Conservation (phyloP, 2,888 invertebrate genomes). For the Tenthredo notha region DNA sequence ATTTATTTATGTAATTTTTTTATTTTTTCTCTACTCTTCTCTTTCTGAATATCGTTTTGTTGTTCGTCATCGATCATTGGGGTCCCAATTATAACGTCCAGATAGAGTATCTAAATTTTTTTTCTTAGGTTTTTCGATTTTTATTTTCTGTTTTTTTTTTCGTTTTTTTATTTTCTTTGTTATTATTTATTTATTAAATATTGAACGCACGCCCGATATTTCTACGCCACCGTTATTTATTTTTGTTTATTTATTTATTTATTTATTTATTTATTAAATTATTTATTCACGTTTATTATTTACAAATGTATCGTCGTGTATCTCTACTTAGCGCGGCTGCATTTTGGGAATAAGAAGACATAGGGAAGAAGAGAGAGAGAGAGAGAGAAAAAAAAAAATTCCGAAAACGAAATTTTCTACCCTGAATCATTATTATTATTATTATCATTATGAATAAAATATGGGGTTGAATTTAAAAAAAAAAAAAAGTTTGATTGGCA, state of each 20-base stretch:
- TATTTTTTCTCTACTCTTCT: neutral
- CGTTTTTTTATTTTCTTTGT: neutral
- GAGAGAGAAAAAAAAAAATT: neutral
- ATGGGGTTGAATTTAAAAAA: too few relatives aligned
- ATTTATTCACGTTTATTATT: neutral
- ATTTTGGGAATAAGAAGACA: neutral
- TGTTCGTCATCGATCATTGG: neutral
- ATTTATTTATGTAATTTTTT: too few relatives aligned
- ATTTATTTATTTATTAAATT: neutral
- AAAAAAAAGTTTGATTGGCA: too few relatives aligned
- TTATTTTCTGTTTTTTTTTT: neutral
- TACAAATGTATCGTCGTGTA: neutral
- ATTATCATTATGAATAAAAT: too few relatives aligned
- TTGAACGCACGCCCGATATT: neutral
- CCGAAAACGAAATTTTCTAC: neutral
- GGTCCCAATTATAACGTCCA: constrained; percentile 2
- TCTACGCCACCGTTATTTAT: neutral
- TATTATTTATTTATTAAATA: constrained; percentile 28
- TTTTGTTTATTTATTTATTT: neutral
- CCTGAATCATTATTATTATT: too few relatives aligned
- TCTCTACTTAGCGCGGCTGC: neutral
- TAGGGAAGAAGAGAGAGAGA: neutral
- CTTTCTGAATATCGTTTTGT: neutral
- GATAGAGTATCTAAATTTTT: neutral
- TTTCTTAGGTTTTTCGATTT: neutral